These are phyloP conservation scores for Sinocyclocheilus grahami DNA, from an alignment of 2,113 vertebrate genomes.

Conservation along the genomic window DNA sequence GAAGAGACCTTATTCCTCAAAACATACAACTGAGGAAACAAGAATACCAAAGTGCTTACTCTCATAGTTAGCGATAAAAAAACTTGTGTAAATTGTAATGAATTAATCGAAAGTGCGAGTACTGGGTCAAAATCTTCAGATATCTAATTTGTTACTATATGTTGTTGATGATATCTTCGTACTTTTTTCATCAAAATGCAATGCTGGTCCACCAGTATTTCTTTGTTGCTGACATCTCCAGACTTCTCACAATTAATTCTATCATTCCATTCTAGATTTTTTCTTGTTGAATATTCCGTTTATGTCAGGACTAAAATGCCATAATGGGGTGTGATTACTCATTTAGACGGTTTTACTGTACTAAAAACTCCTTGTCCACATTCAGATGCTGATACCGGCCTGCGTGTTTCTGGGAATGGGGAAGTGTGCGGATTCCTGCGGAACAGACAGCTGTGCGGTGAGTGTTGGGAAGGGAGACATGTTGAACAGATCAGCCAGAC, in stretches of 20 bases:
- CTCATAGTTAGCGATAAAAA: background rate
- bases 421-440: conserved; percentile 87
- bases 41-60: background rate
- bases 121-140: background rate
- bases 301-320: background rate
- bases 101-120: background rate
- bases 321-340: background rate
- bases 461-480: conserved; percentile 60
- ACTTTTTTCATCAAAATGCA: no score
- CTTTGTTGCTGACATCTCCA: no score
- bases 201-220: no score
- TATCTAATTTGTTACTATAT: no score
- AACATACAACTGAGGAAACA: background rate
- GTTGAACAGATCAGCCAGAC: background rate
- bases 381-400: conserved; percentile 87
- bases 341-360: background rate
- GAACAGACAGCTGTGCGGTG: conserved; percentile 85
- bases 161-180: no score
- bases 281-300: background rate
- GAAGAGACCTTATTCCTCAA: background rate
- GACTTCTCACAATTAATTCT: no score
- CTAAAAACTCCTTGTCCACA: background rate
- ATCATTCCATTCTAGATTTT: background rate
- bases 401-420: conserved; percentile 85
- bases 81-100: background rate